Evolutionary conservation across 2,113 vertebrate genomes (phyloP), one percentile per base, ranked within the genome.

Genomic region (Athene noctua): DNA sequence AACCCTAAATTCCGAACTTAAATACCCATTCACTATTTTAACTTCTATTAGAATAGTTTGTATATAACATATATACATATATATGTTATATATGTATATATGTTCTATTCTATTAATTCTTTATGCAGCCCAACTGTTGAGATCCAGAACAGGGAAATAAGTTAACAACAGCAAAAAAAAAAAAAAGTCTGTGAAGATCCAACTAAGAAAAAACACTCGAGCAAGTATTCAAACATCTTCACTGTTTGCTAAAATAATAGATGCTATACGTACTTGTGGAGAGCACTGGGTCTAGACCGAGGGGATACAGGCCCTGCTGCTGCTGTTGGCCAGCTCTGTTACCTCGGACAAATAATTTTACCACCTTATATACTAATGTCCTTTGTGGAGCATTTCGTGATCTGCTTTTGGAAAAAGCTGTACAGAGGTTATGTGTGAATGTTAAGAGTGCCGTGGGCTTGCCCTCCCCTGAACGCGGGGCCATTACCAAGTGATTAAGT

Each of bases 201-300:
- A 59, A 3, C 30, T n/a, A 46, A 83, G 65, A 40, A 82, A 78
- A 49, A 21, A 3, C 16, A n/a, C 23, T 34, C 5, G 58, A 36
- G 15, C 1, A 3, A 80, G 38, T 32, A 32, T 26, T 15, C 11
- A 4, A 5, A 54, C 65, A 21, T 36, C 32, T 74, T 47, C 12
- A 4, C 13, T 25, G 10, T 18, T n/a, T 44, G 67, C 51, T 87
- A 3, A 34, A 47, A 29, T 13, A 54, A 12, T 4, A 14, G 34
- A 7, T 4, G 25, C 9, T 15, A 2, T 2, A 0, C 4, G 18
- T 32, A 6, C 11, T 26, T 25, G 54, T 9, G 6, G 29, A 63
- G 58, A 23, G 40, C 26, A 2, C 0, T 22, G 62, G 44, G 11
- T 19, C 36, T 4, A 6, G 21, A 1, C 38, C 9, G 65, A 26